Evolutionary conservation across 2,797 vertebrate species (phyloP), one percentile per base, ranked within the genome.

Genomic region (Anolis apletophallus): DNA sequence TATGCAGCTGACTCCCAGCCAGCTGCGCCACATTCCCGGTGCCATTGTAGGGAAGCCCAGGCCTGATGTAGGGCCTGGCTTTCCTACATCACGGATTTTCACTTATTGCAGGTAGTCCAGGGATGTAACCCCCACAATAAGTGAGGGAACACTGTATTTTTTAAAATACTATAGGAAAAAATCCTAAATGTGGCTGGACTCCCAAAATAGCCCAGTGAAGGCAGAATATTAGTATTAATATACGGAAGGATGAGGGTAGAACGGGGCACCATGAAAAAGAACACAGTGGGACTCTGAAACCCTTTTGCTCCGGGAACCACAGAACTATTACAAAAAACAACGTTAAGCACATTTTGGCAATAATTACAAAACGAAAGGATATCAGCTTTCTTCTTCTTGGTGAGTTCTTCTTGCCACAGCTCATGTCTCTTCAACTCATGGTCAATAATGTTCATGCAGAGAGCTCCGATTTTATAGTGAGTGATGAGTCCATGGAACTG

Each of bases 361-460:
- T 26, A 78, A 52, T 26, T 34, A 46, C 36, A 85, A 73, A 89
- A 6, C 72, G 71, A 96, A 98, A 98, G 98, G 98, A 99, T 99
- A 99, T 99, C 97, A 91, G 97, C 97, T 94, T 97, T 97, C 94
- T 98, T 98, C 95, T 99, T 99, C 94, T 98, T 98, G 94, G 97
- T 97, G 88, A 99, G 96, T 90, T 99, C 98, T 34, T 99, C 98
- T 88, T 98, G 98, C 98, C 98, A 99, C 85, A 99, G 97, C 88
- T 98, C 98, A 14, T 96, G 98, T 91, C 98, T 97, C 97, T 98
- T 99, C 95, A 99, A 96, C 91, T 99, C 98, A 69, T 98, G 98
- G 90, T 99, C 98, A 64, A 98, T 98, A 90, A 99, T 98, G 94
- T 97, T 98, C 98, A 98, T 98, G 87, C 98, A 98, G 1, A 99